Conservation (phyloP, 2,797 vertebrate genomes). For the Chelmon rostratus region DNA sequence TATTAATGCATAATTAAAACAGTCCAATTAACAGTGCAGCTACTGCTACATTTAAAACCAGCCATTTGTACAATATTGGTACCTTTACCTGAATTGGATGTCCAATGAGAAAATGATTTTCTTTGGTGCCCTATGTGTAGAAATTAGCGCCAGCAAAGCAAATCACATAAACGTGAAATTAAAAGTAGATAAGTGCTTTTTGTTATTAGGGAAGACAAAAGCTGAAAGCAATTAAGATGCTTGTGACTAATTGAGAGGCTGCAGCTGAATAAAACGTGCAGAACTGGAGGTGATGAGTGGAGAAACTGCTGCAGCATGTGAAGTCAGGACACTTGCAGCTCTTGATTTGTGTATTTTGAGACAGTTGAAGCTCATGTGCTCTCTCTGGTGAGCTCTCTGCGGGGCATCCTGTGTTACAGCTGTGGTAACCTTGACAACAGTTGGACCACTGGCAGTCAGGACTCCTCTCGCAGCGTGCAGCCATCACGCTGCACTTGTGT, state of each 20-base stretch:
- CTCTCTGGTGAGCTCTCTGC: constrained; percentile 29
- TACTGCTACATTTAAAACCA: neutral
- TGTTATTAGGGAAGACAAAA: neutral
- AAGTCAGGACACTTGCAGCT: neutral
- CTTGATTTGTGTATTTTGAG: constrained; percentile 12
- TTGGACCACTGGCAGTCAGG: constrained; percentile 59
- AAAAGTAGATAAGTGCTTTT: neutral
- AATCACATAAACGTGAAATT: neutral
- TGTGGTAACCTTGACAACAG: constrained; percentile 84
- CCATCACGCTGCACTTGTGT: constrained; percentile 14
- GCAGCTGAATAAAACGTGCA: neutral
- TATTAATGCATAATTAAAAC: neutral
- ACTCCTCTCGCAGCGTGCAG: constrained; percentile 37
- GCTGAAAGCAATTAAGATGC: neutral
- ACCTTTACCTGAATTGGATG: neutral
- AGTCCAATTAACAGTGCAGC: neutral
- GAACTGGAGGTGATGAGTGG: too few species aligned
- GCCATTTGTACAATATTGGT: neutral
- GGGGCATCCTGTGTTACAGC: constrained; percentile 66
- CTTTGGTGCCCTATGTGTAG: neutral
- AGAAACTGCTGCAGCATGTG: neutral
- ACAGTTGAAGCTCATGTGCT: constrained; percentile 6
- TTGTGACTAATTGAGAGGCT: too few species aligned
- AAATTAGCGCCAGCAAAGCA: neutral
- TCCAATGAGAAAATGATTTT: neutral